Conservation (phyloP, 2,113 vertebrate species). For the Megaceryle maxima region DNA sequence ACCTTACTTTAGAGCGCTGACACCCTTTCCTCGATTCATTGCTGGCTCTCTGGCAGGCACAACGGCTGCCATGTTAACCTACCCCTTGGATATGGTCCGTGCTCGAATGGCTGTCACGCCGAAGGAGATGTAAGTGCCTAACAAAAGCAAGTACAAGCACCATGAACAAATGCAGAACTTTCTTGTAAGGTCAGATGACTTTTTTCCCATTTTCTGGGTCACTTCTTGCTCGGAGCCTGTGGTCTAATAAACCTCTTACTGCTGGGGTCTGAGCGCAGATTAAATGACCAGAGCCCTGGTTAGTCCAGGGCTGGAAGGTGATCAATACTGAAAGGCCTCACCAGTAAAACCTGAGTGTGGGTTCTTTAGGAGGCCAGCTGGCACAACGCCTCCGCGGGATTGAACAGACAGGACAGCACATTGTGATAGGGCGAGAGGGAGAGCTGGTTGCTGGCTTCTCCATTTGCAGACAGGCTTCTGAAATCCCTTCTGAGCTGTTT, state of each 20-base stretch:
- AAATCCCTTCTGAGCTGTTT: not conserved
- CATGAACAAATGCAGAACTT: not conserved
- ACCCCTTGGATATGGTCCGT: conserved; percentile 97
- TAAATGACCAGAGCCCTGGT: not conserved
- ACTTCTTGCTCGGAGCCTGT: conserved; percentile 5
- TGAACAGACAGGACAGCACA: not conserved
- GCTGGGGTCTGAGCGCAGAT: not conserved
- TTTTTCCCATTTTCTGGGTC: not conserved
- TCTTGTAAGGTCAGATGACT: not conserved
- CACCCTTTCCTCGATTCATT: conserved; percentile 89
- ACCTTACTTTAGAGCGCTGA: conserved; percentile 79
- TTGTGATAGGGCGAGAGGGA: not conserved
- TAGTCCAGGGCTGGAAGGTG: not conserved
- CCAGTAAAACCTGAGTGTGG: not conserved
- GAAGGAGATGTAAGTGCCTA: conserved; percentile 92
- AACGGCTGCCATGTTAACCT: conserved; percentile 90
- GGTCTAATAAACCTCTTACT: not conserved
- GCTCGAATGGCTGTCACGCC: conserved; percentile 97
- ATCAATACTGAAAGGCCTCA: not conserved
- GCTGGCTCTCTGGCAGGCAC: conserved; percentile 91
- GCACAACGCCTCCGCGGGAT: fast-evolving
- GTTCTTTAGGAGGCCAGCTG: not conserved
- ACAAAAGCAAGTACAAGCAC: not conserved
- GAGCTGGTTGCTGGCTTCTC: not conserved
- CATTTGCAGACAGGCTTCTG: not conserved